Base-by-base conservation (phyloP, 2,113 vertebrate species). In the Gracilinanus agilis region DNA sequence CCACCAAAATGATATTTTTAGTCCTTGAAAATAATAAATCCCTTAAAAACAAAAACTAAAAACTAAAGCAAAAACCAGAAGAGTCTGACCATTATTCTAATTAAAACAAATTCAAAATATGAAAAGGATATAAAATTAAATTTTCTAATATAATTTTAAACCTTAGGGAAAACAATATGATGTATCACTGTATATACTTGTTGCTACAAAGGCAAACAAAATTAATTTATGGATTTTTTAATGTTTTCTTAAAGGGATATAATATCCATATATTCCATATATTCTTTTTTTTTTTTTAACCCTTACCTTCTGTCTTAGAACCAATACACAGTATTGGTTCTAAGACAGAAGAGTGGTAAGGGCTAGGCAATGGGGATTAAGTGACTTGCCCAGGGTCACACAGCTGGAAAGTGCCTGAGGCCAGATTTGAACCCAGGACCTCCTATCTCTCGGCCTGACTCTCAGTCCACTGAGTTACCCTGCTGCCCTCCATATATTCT, bases 61-160 rank as follows among this genome's bases (percentile, higher is more conserved):
- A 40, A 40, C 16, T 19, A 83, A 83, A 83, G 67, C n/a, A 9
- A 83, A 83, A 83, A 40, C n/a, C 34, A 83, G 67, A 83, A 83
- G 21, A 34, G 12, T n/a, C 88, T 23, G 91, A 96, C 93, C 24
- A 94, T 3, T 93, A 92, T 61, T 0, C 3, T 2, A 93, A 94
- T 21, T 8, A 96, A 96, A 91, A 19, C 0, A 1, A 96, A 89
- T 95, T 56, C 93, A 95, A 90, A 95, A 67, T n/a, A 93, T 44
- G 40, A 92, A 75, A 75, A 24, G 1, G 53, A 92, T 12, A 67
- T 0, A 0, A 44, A 93, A 90, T 90, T 19, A 3, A 7, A 44
- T 49, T 92, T 9, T 49, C 95, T 93, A 83, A 83, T 23, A 40
- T 21, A 40, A 40, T 83, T 83, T 83, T 40, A 83, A 83, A 83